phyloP scores from a whole-genome alignment of 2,888 invertebrate species.

The Listrodromus nycthemerus region DNA sequence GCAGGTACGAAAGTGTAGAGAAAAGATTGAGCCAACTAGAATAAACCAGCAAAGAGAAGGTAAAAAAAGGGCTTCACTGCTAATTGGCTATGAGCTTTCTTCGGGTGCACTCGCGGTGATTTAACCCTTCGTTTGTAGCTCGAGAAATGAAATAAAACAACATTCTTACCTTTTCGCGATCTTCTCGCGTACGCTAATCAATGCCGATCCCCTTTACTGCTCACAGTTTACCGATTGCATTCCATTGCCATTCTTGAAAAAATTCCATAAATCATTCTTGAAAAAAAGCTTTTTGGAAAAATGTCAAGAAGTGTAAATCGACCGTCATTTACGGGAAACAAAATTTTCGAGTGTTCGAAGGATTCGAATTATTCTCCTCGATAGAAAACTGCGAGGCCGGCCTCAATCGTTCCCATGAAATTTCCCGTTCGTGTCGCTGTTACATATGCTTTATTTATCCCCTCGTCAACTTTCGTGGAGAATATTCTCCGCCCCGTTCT shows the following conservation, averaged over 20 bases:
- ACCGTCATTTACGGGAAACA: no score
- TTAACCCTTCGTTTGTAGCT: slow-evolving; percentile 2
- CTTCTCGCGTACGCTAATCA: slow-evolving; percentile 1
- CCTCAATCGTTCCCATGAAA: not conserved
- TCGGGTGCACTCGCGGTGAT: not conserved
- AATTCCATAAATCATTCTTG: no score
- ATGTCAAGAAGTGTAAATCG: not conserved
- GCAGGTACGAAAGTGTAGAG: slow-evolving; percentile 11
- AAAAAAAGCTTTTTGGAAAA: not conserved
- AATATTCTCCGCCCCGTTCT: slow-evolving; percentile 11
- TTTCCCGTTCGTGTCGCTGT: not conserved
- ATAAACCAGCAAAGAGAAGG: slow-evolving; percentile 21
- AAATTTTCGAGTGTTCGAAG: not conserved
- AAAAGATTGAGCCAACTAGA: slow-evolving; percentile 24
- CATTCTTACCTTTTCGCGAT: not conserved
- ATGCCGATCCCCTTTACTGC: slow-evolving; percentile 8
- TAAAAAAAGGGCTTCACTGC: slow-evolving; percentile 7
- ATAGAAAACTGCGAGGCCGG: no score
- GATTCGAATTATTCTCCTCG: not conserved
- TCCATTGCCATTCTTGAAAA: not conserved
- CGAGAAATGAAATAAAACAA: slow-evolving; percentile 5
- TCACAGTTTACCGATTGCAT: not conserved
- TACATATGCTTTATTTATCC: not conserved
- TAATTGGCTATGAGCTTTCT: not conserved
- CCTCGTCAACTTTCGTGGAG: not conserved